phyloP scores from a whole-genome alignment of 2,888 invertebrate genomes.

The Maniola hyperantus region DNA sequence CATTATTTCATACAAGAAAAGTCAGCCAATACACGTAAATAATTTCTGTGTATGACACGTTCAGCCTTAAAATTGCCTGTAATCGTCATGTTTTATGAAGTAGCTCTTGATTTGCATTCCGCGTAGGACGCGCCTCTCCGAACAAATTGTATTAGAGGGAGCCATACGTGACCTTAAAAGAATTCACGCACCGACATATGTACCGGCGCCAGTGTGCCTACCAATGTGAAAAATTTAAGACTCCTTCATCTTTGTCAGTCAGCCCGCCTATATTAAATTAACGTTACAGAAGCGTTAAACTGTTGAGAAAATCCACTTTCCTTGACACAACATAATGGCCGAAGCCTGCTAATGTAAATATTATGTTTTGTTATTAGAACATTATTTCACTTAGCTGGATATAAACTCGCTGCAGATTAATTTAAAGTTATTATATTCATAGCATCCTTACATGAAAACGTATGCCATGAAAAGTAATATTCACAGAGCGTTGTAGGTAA shows the following conservation, averaged over 20 bases:
- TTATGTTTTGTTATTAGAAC: conserved; percentile 5
- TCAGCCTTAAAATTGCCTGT: conserved; percentile 44
- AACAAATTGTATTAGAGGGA: conserved; percentile 78
- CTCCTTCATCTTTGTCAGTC: conserved; percentile 46
- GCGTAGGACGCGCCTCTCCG: conserved; percentile 62
- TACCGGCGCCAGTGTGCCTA: conserved; percentile 57
- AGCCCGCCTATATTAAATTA: conserved; percentile 28
- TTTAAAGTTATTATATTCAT: conserved; percentile 10
- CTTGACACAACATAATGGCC: conserved; percentile 19
- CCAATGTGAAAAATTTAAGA: conserved; percentile 63
- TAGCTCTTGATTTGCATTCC: conserved; percentile 69
- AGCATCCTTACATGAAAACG: conserved; percentile 20
- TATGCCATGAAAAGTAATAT: conserved; percentile 17
- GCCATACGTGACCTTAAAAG: conserved; percentile 71
- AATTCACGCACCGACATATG: conserved; percentile 61
- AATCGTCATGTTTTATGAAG: conserved; percentile 71
- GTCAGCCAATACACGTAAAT: conserved; percentile 26
- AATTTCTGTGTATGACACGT: conserved; percentile 34
- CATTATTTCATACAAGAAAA: neutral
- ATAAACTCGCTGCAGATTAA: conserved; percentile 9
- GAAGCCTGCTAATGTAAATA: neutral
- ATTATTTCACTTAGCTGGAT: conserved; percentile 11
- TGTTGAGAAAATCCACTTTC: conserved; percentile 31
- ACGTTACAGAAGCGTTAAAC: conserved; percentile 26
- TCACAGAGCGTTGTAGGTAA: conserved; percentile 15